phyloP scores from a whole-genome alignment of 2,797 vertebrate species.

The Galaxias olidus region DNA sequence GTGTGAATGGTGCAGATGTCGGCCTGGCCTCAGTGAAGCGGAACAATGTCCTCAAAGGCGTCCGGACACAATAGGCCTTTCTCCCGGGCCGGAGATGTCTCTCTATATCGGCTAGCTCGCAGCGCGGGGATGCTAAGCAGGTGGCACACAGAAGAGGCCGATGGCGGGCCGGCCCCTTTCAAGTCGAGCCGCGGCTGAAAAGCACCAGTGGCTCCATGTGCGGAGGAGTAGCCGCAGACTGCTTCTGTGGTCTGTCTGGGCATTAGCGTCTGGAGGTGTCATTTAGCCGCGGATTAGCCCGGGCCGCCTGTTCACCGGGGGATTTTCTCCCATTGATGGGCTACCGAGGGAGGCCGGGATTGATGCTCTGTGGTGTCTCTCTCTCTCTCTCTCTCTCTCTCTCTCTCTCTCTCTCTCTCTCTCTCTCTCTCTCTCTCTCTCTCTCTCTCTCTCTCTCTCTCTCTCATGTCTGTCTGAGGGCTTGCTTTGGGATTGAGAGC shows the following conservation, averaged over 20 bases:
- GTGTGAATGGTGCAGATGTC: constrained; percentile 80
- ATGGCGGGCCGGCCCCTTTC: constrained; percentile 64
- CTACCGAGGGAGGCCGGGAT: constrained; percentile 55
- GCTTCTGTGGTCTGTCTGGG: constrained; percentile 72
- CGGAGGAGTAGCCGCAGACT: constrained; percentile 57
- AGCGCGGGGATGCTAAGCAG: constrained; percentile 75
- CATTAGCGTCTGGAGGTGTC: constrained; percentile 74
- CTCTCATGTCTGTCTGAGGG: neutral
- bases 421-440: constrained; percentile 5
- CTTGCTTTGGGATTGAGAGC: neutral
- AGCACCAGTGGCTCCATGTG: constrained; percentile 62
- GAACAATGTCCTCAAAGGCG: constrained; percentile 78
- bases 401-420: constrained; percentile 3
- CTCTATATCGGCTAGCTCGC: constrained; percentile 72
- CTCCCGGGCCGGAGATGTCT: constrained; percentile 73
- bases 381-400: constrained; percentile 26
- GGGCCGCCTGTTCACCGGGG: constrained; percentile 69
- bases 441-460: constrained; percentile 2
- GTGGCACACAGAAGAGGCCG: constrained; percentile 69
- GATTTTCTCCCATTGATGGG: constrained; percentile 69
- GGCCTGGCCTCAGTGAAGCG: constrained; percentile 67
- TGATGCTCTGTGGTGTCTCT: constrained; percentile 55
- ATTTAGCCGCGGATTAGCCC: constrained; percentile 77
- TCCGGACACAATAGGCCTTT: constrained; percentile 75
- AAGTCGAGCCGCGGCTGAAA: constrained; percentile 67